Conservation (phyloP, 1,140 invertebrate species). For the Ceratosolen solmsi region DNA sequence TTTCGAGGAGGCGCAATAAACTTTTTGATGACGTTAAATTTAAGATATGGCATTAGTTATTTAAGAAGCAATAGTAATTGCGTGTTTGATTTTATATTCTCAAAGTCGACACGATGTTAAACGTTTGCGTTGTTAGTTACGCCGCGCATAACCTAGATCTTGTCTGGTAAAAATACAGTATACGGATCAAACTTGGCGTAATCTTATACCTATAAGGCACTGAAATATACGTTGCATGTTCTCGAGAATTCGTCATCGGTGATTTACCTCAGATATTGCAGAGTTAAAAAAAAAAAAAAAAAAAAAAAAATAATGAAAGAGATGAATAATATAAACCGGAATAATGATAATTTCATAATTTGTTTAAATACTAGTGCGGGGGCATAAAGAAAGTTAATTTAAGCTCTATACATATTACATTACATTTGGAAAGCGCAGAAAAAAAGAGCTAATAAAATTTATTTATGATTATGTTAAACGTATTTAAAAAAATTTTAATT, state of each 20-base stretch:
- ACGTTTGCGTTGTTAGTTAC: not conserved
- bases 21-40: not conserved
- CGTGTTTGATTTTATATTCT: not conserved
- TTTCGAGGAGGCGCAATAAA: not conserved
- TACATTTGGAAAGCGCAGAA: not conserved
- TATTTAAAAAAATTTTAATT: slow-evolving; percentile 6
- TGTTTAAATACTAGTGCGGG: not conserved
- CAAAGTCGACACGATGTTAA: not conserved
- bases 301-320: not conserved
- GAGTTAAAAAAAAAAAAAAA: not conserved
- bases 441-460: not conserved
- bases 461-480: not conserved
- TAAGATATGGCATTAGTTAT: not conserved
- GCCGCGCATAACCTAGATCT: not conserved
- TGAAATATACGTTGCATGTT: not conserved
- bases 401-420: not conserved
- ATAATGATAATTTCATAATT: not conserved
- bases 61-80: not conserved
- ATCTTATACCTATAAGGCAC: not conserved
- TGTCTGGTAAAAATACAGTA: not conserved
- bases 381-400: not conserved
- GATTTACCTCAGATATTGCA: not conserved
- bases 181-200: not conserved
- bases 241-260: not conserved
- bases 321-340: not conserved